Conservation (phyloP, 2,888 invertebrate genomes). For the Drosophila birchii region DNA sequence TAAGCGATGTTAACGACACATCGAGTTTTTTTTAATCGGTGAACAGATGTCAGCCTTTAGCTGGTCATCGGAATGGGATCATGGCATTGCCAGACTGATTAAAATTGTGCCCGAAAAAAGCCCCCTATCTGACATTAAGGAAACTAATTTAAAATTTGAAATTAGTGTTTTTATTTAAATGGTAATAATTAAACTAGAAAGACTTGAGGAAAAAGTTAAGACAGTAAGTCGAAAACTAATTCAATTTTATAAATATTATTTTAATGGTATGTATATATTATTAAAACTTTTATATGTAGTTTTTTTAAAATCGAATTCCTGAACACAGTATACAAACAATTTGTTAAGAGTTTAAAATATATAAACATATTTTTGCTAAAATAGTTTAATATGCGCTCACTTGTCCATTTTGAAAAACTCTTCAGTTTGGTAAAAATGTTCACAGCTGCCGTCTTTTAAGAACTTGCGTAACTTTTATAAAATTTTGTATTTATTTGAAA, state of each 20-base stretch:
- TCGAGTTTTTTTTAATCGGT: too few relatives aligned
- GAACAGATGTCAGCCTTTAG: background rate
- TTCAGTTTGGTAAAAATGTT: background rate
- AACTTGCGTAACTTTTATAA: background rate
- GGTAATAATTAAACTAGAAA: background rate
- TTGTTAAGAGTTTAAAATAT: too few relatives aligned
- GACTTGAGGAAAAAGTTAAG: background rate
- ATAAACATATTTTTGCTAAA: background rate
- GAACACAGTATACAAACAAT: background rate
- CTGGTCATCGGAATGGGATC: background rate
- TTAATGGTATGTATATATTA: background rate
- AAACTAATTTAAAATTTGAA: background rate
- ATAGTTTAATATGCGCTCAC: background rate
- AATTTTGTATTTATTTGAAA: background rate
- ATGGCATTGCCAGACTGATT: background rate
- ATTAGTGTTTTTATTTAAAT: background rate
- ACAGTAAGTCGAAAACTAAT: background rate
- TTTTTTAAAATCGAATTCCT: background rate
- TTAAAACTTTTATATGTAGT: background rate
- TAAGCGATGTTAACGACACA: background rate
- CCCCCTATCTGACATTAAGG: background rate
- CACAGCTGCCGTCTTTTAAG: background rate
- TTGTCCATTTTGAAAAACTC: background rate
- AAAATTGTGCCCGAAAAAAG: background rate
- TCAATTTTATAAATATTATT: background rate